phyloP scores from a whole-genome alignment of 2,797 vertebrate species.

The Jordanella pulchra region DNA sequence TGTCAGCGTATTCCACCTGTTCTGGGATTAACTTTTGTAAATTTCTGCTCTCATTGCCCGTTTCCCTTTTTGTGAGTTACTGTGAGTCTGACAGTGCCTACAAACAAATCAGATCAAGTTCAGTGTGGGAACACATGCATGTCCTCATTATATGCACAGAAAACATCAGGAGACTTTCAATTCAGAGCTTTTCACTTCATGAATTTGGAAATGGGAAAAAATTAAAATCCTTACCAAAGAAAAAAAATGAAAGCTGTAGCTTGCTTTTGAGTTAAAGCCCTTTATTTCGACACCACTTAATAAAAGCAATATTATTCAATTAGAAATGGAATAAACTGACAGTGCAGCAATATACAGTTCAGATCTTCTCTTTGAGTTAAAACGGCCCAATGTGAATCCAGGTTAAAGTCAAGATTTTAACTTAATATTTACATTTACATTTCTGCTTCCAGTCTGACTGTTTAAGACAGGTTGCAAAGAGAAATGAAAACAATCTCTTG shows the following conservation, averaged over 20 bases:
- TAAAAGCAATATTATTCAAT: neutral
- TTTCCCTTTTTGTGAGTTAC: conserved; percentile 3
- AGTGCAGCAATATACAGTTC: too few species aligned
- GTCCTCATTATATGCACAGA: conserved; percentile 36
- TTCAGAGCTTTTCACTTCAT: conserved; percentile 21
- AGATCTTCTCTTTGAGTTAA: too few species aligned
- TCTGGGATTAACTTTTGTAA: neutral
- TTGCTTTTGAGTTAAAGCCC: neutral
- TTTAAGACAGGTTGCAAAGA: neutral
- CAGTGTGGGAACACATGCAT: neutral
- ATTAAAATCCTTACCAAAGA: neutral
- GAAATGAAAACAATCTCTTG: neutral
- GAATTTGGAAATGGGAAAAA: conserved; percentile 20
- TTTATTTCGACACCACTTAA: neutral
- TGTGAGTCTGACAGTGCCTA: conserved; percentile 6
- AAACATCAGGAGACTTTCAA: conserved; percentile 30
- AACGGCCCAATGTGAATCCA: neutral
- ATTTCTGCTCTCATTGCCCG: neutral
- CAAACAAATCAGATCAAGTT: conserved; percentile 1
- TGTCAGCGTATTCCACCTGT: neutral
- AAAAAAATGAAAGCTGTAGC: neutral
- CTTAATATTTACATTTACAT: neutral
- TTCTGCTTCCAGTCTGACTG: neutral
- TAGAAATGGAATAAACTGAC: too few species aligned
- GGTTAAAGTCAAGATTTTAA: neutral